Evolutionary conservation across 2,888 invertebrate genomes (phyloP), one percentile per base, ranked within the genome.

Genomic region (Drosophila barbarae): DNA sequence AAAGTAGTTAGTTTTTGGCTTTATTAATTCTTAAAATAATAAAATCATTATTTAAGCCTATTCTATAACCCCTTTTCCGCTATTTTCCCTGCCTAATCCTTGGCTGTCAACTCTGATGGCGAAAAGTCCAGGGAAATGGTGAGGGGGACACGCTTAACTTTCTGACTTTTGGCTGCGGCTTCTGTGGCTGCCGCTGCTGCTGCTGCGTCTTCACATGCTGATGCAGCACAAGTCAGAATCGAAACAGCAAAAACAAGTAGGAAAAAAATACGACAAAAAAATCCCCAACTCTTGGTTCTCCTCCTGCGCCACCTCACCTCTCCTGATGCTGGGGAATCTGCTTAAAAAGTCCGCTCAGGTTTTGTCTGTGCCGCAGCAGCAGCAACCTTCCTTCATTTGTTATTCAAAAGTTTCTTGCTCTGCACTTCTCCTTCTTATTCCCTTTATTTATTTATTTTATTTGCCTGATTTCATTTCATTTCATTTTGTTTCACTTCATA

Each of bases 381-480:
- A 52, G 72, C 73, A 4, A 23, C 26, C 79, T 30, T 26, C 47
- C 74, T 85, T 84, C 86, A 86, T 84, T 84, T 86, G 86, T 82
- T 84, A 84, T 86, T 84, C 83, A 84, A 79, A 84, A 86, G 79
- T 85, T 86, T 82, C 76, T 76, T 74, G 70, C 61, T 64, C n/a
- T 42, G 23, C 23, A 26, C 41, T 28, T 28, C 51, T 38, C 18
- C 28, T 42, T 32, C 44, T 21, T 39, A 30, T 21, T 30, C 42
- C 30, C 51, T 53, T 52, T 59, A 53, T 54, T 59, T 59, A 49
- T 66, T 67, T 60, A 60, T 60, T 69, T 69, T 59, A 53, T 59
- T 68, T 59, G 68, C 68, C 49, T 67, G 56, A 67, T 66, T 67
- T 72, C 52, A 53, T 71, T 71, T 65, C 64, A 28, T 28, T 30